Percentiles rank a stretch among this genome's conserved stretches.
Conservation (phyloP, 2,888 invertebrate species). For the Pediacus dermestoides region DNA sequence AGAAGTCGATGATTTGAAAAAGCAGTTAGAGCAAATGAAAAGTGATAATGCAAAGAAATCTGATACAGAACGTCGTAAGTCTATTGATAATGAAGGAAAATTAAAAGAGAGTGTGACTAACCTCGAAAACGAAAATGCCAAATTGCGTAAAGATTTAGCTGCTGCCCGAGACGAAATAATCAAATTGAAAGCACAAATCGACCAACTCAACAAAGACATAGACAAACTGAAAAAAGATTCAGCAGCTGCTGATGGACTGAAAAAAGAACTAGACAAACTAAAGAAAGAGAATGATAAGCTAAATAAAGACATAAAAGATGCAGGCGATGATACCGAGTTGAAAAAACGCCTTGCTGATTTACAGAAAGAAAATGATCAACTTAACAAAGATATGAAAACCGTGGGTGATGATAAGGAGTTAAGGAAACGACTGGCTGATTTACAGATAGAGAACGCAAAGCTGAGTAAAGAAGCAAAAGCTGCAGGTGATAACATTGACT, state of each 20-base stretch:
- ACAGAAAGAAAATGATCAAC: slow-evolving; percentile 25
- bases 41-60: slow-evolving; percentile 14
- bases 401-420: slow-evolving; percentile 23
- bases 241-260: slow-evolving; percentile 3
- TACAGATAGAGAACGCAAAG: slow-evolving; percentile 23
- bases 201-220: slow-evolving; percentile 15
- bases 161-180: slow-evolving; percentile 17
- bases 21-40: slow-evolving; percentile 22
- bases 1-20: slow-evolving; percentile 20
- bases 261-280: slow-evolving; percentile 4
- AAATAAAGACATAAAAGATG: slow-evolving; percentile 14
- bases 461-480: slow-evolving; percentile 26
- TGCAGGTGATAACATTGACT: slow-evolving; percentile 23
- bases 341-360: slow-evolving; percentile 30
- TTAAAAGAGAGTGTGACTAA: slow-evolving; percentile 22
- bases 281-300: slow-evolving; percentile 19
- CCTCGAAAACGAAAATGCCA: slow-evolving; percentile 24
- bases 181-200: slow-evolving; percentile 11
- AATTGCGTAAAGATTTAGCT: slow-evolving; percentile 26
- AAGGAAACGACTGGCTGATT: slow-evolving; percentile 20
- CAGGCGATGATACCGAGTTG: slow-evolving; percentile 25
- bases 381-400: slow-evolving; percentile 14
- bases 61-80: not conserved
- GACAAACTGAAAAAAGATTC: slow-evolving; percentile 14
- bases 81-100: slow-evolving; percentile 16